Percentiles rank a stretch among this genome's conserved stretches.
Evolutionary conservation across 2,797 vertebrate genomes (phyloP).

Genomic region (Telmatherina bonti): DNA sequence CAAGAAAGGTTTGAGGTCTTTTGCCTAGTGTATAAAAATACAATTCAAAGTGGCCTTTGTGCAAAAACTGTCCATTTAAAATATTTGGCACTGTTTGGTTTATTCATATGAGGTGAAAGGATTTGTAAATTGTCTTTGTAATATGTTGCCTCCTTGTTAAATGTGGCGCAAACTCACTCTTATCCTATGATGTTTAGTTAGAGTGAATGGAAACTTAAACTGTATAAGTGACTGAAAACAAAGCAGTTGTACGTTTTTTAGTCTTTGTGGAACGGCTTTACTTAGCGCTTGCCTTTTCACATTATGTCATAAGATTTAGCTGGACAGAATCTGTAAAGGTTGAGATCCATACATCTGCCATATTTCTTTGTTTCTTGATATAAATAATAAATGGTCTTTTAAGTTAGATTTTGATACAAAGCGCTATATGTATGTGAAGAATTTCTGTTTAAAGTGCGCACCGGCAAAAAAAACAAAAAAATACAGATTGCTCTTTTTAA

Average conservation of each 20-base stretch:
- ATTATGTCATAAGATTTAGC: not conserved
- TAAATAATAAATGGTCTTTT: not conserved
- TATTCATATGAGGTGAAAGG: not conserved
- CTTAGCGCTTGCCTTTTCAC: not conserved
- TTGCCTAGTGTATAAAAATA: conserved; percentile 18
- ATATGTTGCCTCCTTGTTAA: too few relatives aligned
- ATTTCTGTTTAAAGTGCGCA: not conserved
- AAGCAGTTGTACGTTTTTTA: too few relatives aligned
- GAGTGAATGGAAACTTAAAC: too few relatives aligned
- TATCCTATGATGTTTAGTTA: not conserved
- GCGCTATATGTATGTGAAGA: not conserved
- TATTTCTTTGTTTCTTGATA: not conserved
- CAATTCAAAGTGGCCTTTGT: not conserved
- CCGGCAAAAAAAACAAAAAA: not conserved
- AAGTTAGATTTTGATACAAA: not conserved
- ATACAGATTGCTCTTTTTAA: conserved; percentile 4
- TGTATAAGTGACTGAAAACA: too few relatives aligned
- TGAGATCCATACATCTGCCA: not conserved
- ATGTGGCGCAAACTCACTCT: not conserved
- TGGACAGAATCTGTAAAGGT: not conserved
- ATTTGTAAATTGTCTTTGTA: too few relatives aligned
- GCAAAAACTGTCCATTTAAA: not conserved
- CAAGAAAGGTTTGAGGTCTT: not conserved
- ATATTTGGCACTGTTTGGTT: too few relatives aligned
- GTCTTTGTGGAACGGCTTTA: too few relatives aligned